Evolutionary conservation across 2,113 vertebrate species (phyloP).

Genomic region (Pseudorasbora parva): DNA sequence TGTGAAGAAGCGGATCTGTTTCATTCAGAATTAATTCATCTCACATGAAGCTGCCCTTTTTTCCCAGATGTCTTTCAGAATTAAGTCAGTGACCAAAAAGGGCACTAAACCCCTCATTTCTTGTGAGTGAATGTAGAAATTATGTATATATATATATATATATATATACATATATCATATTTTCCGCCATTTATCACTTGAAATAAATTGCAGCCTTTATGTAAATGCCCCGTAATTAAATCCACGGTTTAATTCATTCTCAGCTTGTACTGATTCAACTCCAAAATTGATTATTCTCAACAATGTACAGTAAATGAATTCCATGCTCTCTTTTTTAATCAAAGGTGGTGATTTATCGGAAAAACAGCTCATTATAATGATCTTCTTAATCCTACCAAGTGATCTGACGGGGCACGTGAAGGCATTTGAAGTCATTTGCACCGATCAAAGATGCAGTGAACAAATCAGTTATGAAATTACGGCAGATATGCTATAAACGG

Average conservation of each 20-base stretch:
- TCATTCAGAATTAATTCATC: neutral
- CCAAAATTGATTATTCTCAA: neutral
- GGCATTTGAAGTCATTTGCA: slow-evolving; percentile 37
- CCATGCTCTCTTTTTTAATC: neutral
- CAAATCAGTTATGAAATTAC: slow-evolving; percentile 31
- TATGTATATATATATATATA: neutral
- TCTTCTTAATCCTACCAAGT: slow-evolving; percentile 16
- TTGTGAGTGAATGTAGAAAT: slow-evolving; percentile 20
- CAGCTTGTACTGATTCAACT: slow-evolving; percentile 11
- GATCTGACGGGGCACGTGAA: slow-evolving; percentile 4
- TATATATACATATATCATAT: neutral
- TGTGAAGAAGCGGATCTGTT: neutral
- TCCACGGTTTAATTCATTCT: slow-evolving; percentile 1
- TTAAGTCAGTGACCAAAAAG: slow-evolving; percentile 8
- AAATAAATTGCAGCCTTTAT: slow-evolving; percentile 38
- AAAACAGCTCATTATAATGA: slow-evolving; percentile 21
- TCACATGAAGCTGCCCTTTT: slow-evolving; percentile 8
- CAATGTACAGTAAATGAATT: slow-evolving; percentile 25
- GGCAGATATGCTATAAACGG: slow-evolving; percentile 4
- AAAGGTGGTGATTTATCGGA: neutral
- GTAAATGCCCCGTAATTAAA: slow-evolving; percentile 16
- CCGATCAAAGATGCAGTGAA: slow-evolving; percentile 25
- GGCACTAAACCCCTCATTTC: neutral
- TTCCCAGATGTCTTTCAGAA: neutral
- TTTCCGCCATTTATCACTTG: slow-evolving; percentile 11